A percentile compares a stretch with the other conserved stretches of the same genome.
Evolutionary conservation across 2,113 vertebrate genomes (phyloP).

Genomic region (Malurus cyaneus): DNA sequence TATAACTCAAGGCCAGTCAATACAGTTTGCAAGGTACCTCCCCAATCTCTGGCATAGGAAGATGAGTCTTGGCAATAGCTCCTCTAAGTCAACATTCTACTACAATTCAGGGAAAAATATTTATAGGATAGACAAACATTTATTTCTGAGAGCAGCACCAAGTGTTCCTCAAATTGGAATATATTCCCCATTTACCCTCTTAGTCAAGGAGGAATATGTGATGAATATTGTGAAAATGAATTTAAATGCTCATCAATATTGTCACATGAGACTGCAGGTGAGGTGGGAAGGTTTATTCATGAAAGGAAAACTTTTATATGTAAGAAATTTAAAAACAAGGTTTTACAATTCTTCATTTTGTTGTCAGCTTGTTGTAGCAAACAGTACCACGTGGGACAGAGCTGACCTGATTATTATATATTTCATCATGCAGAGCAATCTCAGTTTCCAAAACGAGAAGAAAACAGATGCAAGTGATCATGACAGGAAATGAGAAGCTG

Average conservation of each 20-base stretch:
- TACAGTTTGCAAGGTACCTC: background rate
- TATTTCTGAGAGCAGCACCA: background rate
- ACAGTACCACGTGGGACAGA: background rate
- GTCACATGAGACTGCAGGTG: background rate
- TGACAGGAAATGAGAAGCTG: conserved; percentile 24
- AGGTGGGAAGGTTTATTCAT: background rate
- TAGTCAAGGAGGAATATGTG: background rate
- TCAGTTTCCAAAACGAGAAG: background rate
- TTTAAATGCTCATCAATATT: background rate
- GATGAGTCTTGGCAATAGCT: background rate
- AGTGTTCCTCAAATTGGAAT: background rate
- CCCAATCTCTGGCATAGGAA: background rate
- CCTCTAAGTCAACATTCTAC: background rate
- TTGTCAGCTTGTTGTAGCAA: background rate
- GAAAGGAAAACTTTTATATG: background rate
- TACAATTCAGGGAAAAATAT: background rate
- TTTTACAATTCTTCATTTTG: background rate
- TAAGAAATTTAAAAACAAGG: background rate
- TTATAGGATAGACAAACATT: background rate
- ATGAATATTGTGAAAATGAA: background rate
- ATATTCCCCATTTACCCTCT: background rate
- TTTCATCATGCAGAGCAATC: background rate
- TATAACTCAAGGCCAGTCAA: background rate
- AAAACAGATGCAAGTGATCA: conserved; percentile 31
- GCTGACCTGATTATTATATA: background rate